phyloP scores from a whole-genome alignment of 1,140 invertebrate species.

The Sycobia sp. region DNA sequence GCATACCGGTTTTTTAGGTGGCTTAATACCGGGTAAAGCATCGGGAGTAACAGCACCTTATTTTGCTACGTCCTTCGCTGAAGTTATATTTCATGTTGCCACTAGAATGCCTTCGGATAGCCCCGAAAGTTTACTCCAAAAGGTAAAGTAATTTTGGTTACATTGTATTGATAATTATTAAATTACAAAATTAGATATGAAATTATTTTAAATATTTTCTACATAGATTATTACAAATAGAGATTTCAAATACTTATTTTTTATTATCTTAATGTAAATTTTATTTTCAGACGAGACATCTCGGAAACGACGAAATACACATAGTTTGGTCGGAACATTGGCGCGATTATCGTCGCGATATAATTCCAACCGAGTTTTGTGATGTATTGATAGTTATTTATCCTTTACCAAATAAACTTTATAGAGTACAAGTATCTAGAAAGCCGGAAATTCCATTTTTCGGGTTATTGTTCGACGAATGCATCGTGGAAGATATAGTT shows the following conservation, averaged over 20 bases:
- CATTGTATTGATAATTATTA: background rate
- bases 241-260: background rate
- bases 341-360: constrained; percentile 93
- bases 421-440: constrained; percentile 55
- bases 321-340: constrained; percentile 99
- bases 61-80: constrained; percentile 87
- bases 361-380: constrained; percentile 98
- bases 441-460: constrained; percentile 85
- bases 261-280: background rate
- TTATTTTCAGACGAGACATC: constrained; percentile 79
- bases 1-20: constrained; percentile 95
- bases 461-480: constrained; percentile 95
- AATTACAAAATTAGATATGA: background rate
- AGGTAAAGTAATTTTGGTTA: constrained; percentile 68
- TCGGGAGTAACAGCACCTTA: constrained; percentile 94
- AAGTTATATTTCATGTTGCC: constrained; percentile 94
- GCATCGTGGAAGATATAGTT: constrained; percentile 82
- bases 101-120: constrained; percentile 92
- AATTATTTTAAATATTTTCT: background rate
- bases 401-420: constrained; percentile 75
- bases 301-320: constrained; percentile 99
- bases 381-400: constrained; percentile 98
- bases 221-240: no score
- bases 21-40: constrained; percentile 87
- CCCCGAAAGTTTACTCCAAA: constrained; percentile 86